phyloP scores from a whole-genome alignment of 1,140 invertebrate genomes.

The Drosophila bipectinata region DNA sequence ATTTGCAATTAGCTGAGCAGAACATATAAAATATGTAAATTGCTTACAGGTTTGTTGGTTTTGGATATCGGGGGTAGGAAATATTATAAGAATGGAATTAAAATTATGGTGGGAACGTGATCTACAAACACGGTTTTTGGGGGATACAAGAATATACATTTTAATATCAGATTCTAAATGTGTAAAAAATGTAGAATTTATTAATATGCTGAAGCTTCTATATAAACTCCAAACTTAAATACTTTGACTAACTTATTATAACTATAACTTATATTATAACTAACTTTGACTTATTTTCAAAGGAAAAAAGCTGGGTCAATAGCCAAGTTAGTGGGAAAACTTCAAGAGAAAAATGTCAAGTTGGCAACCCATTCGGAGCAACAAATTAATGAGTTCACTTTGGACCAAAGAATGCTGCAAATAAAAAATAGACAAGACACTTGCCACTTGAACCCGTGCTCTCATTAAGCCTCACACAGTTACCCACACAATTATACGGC shows the following conservation, averaged over 20 bases:
- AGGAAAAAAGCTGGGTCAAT: constrained; percentile 36
- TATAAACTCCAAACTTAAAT: too few relatives aligned
- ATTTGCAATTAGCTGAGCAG: constrained; percentile 59
- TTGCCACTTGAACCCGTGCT: constrained; percentile 76
- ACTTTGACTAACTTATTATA: too few relatives aligned
- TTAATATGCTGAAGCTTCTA: background rate
- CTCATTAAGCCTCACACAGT: constrained; percentile 61
- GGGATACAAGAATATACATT: background rate
- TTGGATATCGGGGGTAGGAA: background rate
- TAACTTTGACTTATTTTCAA: background rate
- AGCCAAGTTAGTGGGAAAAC: constrained; percentile 29
- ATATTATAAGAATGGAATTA: background rate
- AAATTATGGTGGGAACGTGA: constrained; percentile 23
- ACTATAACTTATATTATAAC: too few relatives aligned
- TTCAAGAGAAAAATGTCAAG: constrained; percentile 50
- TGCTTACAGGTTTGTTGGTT: constrained; percentile 25
- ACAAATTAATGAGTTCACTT: constrained; percentile 77
- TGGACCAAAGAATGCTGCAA: constrained; percentile 66
- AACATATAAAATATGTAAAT: constrained; percentile 61
- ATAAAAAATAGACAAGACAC: constrained; percentile 80
- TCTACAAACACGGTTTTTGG: background rate
- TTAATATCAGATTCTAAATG: background rate
- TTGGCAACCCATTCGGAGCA: constrained; percentile 58
- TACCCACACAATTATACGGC: constrained; percentile 41
- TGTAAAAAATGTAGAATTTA: background rate